phyloP scores from a whole-genome alignment of 2,797 vertebrate genomes.

The Holocentrus rufus region DNA sequence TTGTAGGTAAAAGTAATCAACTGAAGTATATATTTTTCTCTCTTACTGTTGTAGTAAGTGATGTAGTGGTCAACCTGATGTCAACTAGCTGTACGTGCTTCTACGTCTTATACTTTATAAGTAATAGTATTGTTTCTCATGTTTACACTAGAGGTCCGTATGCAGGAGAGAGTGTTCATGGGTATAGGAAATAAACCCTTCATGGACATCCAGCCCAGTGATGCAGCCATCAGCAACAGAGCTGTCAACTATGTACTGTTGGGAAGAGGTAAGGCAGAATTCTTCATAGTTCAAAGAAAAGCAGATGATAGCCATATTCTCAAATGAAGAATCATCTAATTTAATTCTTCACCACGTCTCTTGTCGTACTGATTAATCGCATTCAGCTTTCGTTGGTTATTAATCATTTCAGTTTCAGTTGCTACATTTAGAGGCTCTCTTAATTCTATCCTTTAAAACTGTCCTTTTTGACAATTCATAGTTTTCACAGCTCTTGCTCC shows the following conservation, averaged over 20 bases:
- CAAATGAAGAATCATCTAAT: neutral
- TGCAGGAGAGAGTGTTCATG: constrained; percentile 87
- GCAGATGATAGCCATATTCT: neutral
- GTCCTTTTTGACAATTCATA: neutral
- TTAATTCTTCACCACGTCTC: neutral
- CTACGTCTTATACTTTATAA: neutral
- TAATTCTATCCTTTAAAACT: neutral
- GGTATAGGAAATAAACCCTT: constrained; percentile 88
- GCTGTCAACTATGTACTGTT: constrained; percentile 80
- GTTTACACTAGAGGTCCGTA: constrained; percentile 80
- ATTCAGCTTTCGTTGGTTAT: no score
- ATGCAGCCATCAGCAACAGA: constrained; percentile 85
- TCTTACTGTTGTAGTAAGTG: no score
- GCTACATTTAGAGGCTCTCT: neutral
- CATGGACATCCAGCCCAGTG: constrained; percentile 87
- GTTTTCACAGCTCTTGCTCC: neutral
- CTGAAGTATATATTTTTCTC: no score
- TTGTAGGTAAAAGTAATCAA: no score
- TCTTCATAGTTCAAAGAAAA: neutral
- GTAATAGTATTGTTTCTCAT: neutral
- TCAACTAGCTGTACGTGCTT: neutral
- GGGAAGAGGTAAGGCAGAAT: constrained; percentile 74
- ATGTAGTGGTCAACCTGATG: neutral
- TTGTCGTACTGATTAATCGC: neutral
- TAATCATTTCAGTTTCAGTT: neutral